Evolutionary conservation across 2,888 invertebrate species (phyloP), one percentile per base, ranked within the genome.

Genomic region (Ectemnius lituratus): DNA sequence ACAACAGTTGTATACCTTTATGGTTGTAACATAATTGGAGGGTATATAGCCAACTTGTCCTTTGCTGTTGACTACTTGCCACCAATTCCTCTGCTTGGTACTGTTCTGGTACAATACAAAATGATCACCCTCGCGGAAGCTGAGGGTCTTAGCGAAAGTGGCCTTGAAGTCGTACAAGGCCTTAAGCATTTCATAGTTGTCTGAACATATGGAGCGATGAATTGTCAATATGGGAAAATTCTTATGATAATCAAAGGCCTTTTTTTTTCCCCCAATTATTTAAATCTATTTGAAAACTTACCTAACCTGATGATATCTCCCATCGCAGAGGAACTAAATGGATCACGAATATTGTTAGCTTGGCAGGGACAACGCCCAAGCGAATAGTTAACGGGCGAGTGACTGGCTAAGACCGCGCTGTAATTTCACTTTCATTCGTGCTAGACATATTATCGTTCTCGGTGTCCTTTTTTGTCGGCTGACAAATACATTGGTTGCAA

Each of bases 31-130:
- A 91, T 97, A 97, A 93, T 97, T 97, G 64, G 96, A 96, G 74
- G 97, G 97, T 82, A 97, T 96, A 88, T 96, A 97, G 65, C 97
- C 97, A 81, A 96, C 93, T 90, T 96, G 95, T 84, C 96, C 97
- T 88, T 94, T 94, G 89, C 93, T 94, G 91, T 96, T 96, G 82
- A 96, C 94, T 62, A 97, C 96, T 92, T 96, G 96, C 96, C 96
- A 97, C 97, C 96, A 97, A 89, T 97, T 96, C 78, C 94, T 93
- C 89, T 96, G 95, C 86, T 96, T 96, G 3, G 94, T 94, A 78
- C 94, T 95, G 23, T 93, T 95, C 88, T 96, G 96, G 86, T 96
- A 95, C 20, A 97, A 92, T 84, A 95, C 94, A 89, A 97, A 97
- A 89, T 94, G 94, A 89, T 97, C 96, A 76, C 96, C 95, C 87